These are phyloP conservation scores for Chelon labrosus DNA, from an alignment of 2,797 vertebrate species.

Conservation along the genomic window DNA sequence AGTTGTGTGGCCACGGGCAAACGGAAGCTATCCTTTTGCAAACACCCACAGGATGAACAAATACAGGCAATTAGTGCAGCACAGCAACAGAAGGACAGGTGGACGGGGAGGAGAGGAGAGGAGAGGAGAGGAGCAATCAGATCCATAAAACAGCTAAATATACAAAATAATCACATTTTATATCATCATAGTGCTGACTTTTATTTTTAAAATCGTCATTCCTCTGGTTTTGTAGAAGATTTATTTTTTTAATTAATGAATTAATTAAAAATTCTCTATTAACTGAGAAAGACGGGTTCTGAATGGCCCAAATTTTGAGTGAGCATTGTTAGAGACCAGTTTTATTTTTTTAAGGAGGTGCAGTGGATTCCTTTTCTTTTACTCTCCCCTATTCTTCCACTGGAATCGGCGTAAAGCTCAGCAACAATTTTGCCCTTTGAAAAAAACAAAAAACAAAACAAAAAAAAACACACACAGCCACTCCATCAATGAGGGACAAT, in stretches of 20 bases:
- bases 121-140: background rate
- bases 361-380: constrained; percentile 44
- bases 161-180: background rate
- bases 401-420: constrained; percentile 68
- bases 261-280: too few species aligned
- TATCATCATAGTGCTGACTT: too few species aligned
- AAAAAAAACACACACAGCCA: constrained; percentile 42
- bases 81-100: constrained; percentile 62
- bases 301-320: constrained; percentile 6
- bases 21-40: constrained; percentile 74
- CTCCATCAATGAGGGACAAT: constrained; percentile 82
- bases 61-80: constrained; percentile 74
- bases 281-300: background rate
- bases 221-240: too few species aligned
- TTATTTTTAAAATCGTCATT: too few species aligned
- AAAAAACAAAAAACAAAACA: background rate
- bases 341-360: constrained; percentile 25
- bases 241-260: too few species aligned
- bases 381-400: constrained; percentile 23
- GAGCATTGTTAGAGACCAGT: constrained; percentile 26
- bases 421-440: constrained; percentile 62
- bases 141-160: background rate
- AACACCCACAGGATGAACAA: constrained; percentile 78
- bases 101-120: constrained; percentile 29
- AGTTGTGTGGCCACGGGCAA: constrained; percentile 64